Evolutionary conservation across 1,140 invertebrate genomes (phyloP), one percentile per base, ranked within the genome.

Genomic region (Euura saliciscinereae): DNA sequence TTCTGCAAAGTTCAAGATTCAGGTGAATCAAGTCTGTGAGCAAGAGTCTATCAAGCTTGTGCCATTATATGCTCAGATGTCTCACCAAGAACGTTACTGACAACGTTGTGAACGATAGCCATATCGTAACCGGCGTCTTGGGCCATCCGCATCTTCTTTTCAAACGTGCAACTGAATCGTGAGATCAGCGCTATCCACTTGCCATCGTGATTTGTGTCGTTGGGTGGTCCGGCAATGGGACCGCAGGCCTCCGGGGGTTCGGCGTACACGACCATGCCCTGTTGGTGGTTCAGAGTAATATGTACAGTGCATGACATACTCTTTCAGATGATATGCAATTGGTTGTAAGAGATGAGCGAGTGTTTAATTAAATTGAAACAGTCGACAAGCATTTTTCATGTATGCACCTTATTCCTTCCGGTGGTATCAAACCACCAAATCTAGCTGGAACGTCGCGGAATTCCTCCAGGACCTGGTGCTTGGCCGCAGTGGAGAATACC

Each of bases 21-120:
- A 28, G 28, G 64, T 74, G 71, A 65, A 43, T 69, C 45, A 76
- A 68, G 75, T 68, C 46, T 51, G 28, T 28, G 46, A 51, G 46
- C 11, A 51, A 51, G 7, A 51, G 46, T 51, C 11, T 28, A 28
- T 28, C 28, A 1, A 28, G 28, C 28, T 28, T 28, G 28, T 28
- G 28, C 28, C 28, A 28, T 28, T 28, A 1, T 28, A 28, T 28
- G 28, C 28, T 28, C 28, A 28, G 46, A 51, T 44, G 65, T 86
- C 90, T 86, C 28, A 95, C 94, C 91, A 76, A 96, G 83, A 13
- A 91, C 90, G 84, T 94, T 92, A 66, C 94, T 94, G 77, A 92
- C 91, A 72, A 95, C 91, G 87, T 97, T 97, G 83, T 96, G 93
- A 43, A 98, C 91, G 79, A 98, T 96, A 45, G 92, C 95, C 75